A percentile compares a stretch with the other conserved stretches of the same genome.
Evolutionary conservation across 1,140 invertebrate genomes (phyloP).

Genomic region (Dufourea novaeangliae): DNA sequence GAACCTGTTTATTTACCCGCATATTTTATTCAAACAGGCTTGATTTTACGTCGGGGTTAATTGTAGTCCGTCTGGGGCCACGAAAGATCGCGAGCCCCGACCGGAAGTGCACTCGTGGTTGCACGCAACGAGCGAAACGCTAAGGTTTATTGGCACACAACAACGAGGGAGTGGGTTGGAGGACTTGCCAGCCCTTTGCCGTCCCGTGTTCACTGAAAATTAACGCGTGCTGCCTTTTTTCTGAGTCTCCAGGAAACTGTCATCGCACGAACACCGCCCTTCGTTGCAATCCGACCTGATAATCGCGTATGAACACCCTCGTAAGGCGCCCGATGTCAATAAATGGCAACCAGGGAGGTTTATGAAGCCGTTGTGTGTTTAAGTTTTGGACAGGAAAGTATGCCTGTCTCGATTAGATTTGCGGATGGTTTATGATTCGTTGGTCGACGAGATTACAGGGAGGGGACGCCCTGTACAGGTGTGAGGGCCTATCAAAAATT

Average conservation of each 20-base stretch:
- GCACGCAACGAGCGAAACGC: slow-evolving; percentile 44
- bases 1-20: slow-evolving; percentile 58
- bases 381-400: slow-evolving; percentile 2
- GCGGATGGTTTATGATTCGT: no score
- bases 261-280: background rate
- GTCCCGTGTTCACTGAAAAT: slow-evolving; percentile 52
- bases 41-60: slow-evolving; percentile 31
- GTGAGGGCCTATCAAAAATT: no score
- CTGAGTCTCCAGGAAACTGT: background rate
- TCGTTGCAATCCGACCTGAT: slow-evolving; percentile 15
- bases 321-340: background rate
- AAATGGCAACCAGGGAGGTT: background rate
- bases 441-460: no score
- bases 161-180: background rate
- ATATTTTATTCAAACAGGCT: slow-evolving; percentile 55
- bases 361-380: background rate
- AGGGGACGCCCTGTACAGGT: no score
- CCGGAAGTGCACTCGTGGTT: background rate
- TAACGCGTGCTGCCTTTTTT: slow-evolving; percentile 12
- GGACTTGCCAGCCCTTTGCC: background rate
- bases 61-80: no score
- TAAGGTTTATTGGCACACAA: slow-evolving; percentile 52
- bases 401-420: no score
- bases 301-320: slow-evolving; percentile 11
- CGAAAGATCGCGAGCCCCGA: no score